These are phyloP conservation scores for Sus cebifrons DNA, from an alignment of 2,797 vertebrate genomes.

Conservation along the genomic window DNA sequence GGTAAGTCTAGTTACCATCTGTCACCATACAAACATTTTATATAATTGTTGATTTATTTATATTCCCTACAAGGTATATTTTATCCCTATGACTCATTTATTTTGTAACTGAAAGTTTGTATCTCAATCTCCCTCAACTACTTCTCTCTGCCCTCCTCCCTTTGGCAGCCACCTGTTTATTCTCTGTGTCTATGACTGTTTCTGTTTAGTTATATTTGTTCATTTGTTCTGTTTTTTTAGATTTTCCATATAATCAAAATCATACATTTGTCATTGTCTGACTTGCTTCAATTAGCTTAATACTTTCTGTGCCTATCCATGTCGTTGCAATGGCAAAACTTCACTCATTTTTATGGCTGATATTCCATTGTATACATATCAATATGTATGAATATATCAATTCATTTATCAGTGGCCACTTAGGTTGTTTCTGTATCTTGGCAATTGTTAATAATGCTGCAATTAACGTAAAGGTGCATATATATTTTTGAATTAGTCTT, in stretches of 20 bases:
- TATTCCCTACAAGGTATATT: not conserved
- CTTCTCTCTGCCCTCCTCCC: not conserved
- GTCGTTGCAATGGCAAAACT: not conserved
- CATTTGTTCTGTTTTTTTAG: not conserved
- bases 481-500: not conserved
- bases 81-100: not conserved
- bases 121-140: not conserved
- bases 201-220: not conserved
- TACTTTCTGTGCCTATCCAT: not conserved
- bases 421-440: no score
- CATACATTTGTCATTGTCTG: not conserved
- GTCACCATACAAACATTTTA: not conserved
- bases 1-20: not conserved
- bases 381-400: no score
- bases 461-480: not conserved
- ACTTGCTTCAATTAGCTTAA: not conserved
- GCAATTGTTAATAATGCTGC: no score
- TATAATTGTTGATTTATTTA: not conserved
- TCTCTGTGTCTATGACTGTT: not conserved
- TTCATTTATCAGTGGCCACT: no score
- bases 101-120: not conserved
- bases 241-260: not conserved
- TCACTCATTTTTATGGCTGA: not conserved
- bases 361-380: not conserved
- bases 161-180: not conserved